A percentile compares a stretch with the other conserved stretches of the same genome.
Conservation (phyloP, 2,888 invertebrate species). For the Geophilus truncorum region DNA sequence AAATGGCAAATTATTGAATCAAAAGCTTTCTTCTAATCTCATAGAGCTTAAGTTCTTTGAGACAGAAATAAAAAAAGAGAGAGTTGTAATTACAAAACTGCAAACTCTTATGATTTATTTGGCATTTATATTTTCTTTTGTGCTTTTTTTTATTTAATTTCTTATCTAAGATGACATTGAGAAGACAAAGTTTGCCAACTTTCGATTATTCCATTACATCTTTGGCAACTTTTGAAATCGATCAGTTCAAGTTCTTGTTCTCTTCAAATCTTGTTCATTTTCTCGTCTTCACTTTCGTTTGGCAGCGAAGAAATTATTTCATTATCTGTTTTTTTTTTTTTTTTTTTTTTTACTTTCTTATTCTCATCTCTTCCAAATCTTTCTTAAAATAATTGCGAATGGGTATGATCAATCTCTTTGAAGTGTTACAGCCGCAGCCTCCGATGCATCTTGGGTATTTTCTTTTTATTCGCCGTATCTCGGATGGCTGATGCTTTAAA, state of each 20-base stretch:
- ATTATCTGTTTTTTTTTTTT: neutral
- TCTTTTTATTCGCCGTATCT: too few relatives aligned
- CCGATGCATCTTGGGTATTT: neutral
- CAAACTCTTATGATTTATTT: too few relatives aligned
- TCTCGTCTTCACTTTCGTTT: neutral
- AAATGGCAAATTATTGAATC: too few relatives aligned
- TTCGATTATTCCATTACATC: conserved; percentile 17
- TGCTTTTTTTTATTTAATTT: neutral
- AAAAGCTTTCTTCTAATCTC: too few relatives aligned
- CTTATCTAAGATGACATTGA: neutral
- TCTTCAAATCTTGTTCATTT: neutral
- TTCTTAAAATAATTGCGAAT: neutral
- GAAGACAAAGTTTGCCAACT: conserved; percentile 6
- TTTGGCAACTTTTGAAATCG: neutral
- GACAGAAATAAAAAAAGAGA: too few relatives aligned
- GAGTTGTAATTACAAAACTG: too few relatives aligned
- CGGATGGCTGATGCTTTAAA: too few relatives aligned
- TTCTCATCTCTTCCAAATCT: neutral
- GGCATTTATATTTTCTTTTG: neutral
- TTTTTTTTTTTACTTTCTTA: neutral
- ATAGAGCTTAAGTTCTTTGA: too few relatives aligned
- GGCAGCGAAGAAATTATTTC: conserved; percentile 1
- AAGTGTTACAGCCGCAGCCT: neutral
- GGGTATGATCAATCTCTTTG: neutral
- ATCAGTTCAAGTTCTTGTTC: neutral